Evolutionary conservation across 1,140 invertebrate genomes (phyloP).

Genomic region (Heliconius himera): DNA sequence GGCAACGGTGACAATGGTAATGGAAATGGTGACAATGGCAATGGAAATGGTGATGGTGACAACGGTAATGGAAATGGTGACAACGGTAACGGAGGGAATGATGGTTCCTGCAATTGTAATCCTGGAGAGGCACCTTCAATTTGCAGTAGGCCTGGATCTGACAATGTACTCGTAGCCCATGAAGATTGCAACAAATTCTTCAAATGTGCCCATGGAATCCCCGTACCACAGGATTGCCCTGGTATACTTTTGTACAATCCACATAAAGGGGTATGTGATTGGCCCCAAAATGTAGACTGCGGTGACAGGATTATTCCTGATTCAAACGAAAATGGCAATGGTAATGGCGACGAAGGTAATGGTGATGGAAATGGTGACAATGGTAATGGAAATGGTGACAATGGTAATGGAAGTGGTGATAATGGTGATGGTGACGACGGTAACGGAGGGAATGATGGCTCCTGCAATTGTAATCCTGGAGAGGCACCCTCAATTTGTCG

Average conservation of each 20-base stretch:
- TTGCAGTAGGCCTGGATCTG: background rate
- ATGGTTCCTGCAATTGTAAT: slow-evolving; percentile 42
- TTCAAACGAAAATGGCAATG: slow-evolving; percentile 14
- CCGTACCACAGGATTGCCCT: slow-evolving; percentile 62
- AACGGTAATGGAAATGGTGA: slow-evolving; percentile 21
- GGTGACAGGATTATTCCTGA: slow-evolving; percentile 42
- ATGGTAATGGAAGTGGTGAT: background rate
- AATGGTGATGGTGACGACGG: slow-evolving; percentile 3
- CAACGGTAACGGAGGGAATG: background rate
- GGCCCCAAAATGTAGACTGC: slow-evolving; percentile 81
- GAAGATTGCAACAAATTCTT: slow-evolving; percentile 58
- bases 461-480: slow-evolving; percentile 45
- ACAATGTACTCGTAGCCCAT: slow-evolving; percentile 30
- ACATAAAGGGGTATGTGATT: slow-evolving; percentile 81
- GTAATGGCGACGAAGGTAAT: slow-evolving; percentile 7
- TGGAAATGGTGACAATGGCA: background rate
- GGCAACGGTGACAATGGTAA: slow-evolving; percentile 16
- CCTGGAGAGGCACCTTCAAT: slow-evolving; percentile 39
- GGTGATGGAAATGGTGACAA: slow-evolving; percentile 25
- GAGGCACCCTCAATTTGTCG: slow-evolving; percentile 35
- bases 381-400: slow-evolving; percentile 12
- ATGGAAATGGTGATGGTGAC: background rate
- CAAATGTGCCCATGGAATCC: slow-evolving; percentile 45
- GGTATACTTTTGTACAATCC: slow-evolving; percentile 82
- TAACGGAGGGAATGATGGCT: background rate